phyloP scores from a whole-genome alignment of 2,113 vertebrate genomes.

The Coturnix japonica region DNA sequence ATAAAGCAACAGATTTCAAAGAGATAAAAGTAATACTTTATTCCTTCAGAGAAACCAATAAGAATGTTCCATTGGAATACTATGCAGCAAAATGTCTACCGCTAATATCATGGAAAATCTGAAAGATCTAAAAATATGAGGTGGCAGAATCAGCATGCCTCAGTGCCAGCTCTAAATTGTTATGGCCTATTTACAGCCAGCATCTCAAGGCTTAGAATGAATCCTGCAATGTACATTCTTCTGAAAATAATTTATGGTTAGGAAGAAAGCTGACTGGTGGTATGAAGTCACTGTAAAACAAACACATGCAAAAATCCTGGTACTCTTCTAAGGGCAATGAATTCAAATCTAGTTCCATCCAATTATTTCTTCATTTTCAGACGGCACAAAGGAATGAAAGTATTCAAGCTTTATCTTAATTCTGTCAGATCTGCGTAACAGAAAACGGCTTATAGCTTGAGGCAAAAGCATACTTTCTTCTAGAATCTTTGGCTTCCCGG shows the following conservation, averaged over 20 bases:
- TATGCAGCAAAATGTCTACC: background rate
- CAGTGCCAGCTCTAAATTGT: background rate
- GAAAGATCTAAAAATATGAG: background rate
- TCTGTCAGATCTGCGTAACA: background rate
- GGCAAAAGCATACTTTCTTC: slow-evolving; percentile 22
- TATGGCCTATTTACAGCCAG: slow-evolving; percentile 30
- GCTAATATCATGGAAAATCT: background rate
- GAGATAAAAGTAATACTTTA: background rate
- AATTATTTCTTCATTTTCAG: slow-evolving; percentile 66
- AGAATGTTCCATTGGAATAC: background rate
- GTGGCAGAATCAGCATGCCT: background rate
- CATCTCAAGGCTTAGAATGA: background rate
- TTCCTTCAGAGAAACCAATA: background rate
- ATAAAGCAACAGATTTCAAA: background rate
- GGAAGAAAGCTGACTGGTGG: slow-evolving; percentile 1
- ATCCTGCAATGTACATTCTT: slow-evolving; percentile 1
- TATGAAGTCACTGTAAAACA: slow-evolving; percentile 10
- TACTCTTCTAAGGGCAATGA: background rate
- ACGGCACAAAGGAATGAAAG: slow-evolving; percentile 7
- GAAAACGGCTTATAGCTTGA: background rate
- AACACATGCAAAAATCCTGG: slow-evolving; percentile 36
- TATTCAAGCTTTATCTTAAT: background rate
- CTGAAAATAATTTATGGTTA: slow-evolving; percentile 1
- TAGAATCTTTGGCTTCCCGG: background rate
- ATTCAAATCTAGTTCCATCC: background rate